A percentile compares a stretch with the other conserved stretches of the same genome.
Conservation (phyloP, 2,113 vertebrate genomes). For the Pagrus major region DNA sequence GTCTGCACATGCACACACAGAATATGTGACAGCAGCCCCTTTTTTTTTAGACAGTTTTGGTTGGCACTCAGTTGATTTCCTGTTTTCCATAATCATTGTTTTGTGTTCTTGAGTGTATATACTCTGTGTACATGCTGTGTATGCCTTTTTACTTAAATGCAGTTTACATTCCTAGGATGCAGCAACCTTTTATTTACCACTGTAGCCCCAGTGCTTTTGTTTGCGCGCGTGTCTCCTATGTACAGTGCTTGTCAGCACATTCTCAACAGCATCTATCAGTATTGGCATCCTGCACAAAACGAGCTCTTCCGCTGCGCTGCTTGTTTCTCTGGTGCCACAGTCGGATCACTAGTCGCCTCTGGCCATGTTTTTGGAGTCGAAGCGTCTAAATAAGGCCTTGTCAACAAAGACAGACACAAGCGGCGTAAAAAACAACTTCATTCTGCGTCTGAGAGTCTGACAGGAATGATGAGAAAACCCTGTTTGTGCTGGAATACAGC, state of each 20-base stretch:
- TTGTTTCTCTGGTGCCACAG: conserved; percentile 34
- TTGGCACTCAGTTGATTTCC: not conserved
- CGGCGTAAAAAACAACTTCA: conserved; percentile 55
- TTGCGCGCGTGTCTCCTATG: not conserved
- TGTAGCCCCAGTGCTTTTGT: conserved; percentile 12
- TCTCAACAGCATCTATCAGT: conserved; percentile 36
- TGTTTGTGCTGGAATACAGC: conserved; percentile 2
- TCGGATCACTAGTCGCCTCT: conserved; percentile 61
- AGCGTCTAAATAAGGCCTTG: conserved; percentile 74
- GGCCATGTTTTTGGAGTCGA: conserved; percentile 61
- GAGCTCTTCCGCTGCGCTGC: conserved; percentile 22
- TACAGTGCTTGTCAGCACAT: conserved; percentile 39
- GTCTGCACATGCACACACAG: conserved; percentile 5
- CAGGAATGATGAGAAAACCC: conserved; percentile 9
- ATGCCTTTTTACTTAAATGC: conserved; percentile 38
- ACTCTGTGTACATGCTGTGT: not conserved
- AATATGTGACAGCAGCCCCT: not conserved
- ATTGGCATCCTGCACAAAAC: conserved; percentile 53
- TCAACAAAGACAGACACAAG: conserved; percentile 73
- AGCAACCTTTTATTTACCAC: conserved; percentile 45
- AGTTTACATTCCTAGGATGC: conserved; percentile 39
- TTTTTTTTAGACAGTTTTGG: conserved; percentile 8
- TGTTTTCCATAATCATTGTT: conserved; percentile 41
- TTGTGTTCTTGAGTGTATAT: conserved; percentile 13
- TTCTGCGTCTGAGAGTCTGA: conserved; percentile 39